Conservation (phyloP, 2,888 invertebrate genomes). For the Sicus ferrugineus region DNA sequence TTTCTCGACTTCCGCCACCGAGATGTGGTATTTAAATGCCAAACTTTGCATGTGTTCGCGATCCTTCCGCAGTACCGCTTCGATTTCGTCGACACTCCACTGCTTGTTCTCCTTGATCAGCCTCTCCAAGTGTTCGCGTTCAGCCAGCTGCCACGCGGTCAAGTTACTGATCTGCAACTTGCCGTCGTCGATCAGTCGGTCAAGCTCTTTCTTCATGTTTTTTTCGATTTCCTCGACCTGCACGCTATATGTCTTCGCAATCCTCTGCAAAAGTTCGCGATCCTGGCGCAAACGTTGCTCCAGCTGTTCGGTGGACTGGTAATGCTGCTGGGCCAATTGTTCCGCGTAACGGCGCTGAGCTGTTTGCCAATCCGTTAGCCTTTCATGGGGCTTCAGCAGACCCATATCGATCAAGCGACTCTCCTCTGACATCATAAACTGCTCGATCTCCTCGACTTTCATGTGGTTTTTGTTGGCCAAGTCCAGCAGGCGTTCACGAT, state of each 20-base stretch:
- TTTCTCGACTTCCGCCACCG: constrained; percentile 61
- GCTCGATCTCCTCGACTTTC: constrained; percentile 59
- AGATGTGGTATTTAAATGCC: constrained; percentile 60
- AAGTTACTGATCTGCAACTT: constrained; percentile 59
- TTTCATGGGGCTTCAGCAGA: constrained; percentile 55
- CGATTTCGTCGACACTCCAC: constrained; percentile 58
- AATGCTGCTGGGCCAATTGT: constrained; percentile 55
- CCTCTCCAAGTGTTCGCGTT: constrained; percentile 53
- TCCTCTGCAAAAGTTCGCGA: constrained; percentile 54
- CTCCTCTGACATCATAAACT: constrained; percentile 57
- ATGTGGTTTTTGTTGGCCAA: constrained; percentile 60
- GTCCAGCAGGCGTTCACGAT: constrained; percentile 53
- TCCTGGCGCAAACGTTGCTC: constrained; percentile 58
- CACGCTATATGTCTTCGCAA: constrained; percentile 59
- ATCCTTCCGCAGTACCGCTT: constrained; percentile 54
- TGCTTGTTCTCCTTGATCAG: constrained; percentile 54
- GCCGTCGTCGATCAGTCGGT: constrained; percentile 58
- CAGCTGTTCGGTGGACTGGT: constrained; percentile 59
- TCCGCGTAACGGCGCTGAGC: constrained; percentile 58
- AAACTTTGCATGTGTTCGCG: constrained; percentile 59
- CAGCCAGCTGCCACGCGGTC: constrained; percentile 58
- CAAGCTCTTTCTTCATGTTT: constrained; percentile 59
- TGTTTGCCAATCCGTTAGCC: constrained; percentile 59
- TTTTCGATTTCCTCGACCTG: constrained; percentile 60
- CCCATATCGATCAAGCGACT: constrained; percentile 58